phyloP scores from a whole-genome alignment of 2,888 invertebrate genomes.

The Dorcus hopei region DNA sequence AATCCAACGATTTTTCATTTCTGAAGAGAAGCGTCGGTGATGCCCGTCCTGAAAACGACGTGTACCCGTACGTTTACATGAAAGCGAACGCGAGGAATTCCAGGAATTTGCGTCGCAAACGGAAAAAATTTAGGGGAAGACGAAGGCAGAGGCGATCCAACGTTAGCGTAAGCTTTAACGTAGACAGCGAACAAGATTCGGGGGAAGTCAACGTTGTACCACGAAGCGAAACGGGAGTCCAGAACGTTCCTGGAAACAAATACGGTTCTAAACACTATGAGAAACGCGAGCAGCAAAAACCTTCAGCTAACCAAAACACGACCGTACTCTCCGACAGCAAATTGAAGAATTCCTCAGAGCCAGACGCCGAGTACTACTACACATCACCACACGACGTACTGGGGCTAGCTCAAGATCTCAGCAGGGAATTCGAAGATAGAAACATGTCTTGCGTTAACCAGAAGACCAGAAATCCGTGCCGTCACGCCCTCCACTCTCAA shows the following conservation, averaged over 20 bases:
- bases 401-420: conserved; percentile 22
- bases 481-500: not conserved
- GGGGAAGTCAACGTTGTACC: conserved; percentile 22
- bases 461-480: conserved; percentile 3
- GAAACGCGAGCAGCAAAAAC: conserved; percentile 12
- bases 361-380: conserved; percentile 24
- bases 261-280: conserved; percentile 14
- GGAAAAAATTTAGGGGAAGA: not conserved
- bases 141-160: conserved; percentile 10
- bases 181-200: conserved; percentile 14
- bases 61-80: conserved; percentile 26
- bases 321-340: not conserved
- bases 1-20: not conserved
- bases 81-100: not conserved
- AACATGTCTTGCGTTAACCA: conserved; percentile 14
- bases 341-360: not conserved
- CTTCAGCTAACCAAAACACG: not conserved
- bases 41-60: conserved; percentile 25
- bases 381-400: conserved; percentile 25
- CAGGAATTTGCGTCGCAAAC: not conserved
- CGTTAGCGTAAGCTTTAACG: conserved; percentile 13
- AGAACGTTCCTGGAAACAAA: conserved; percentile 23
- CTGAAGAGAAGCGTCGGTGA: conserved; percentile 5
- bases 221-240: conserved; percentile 19
- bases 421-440: conserved; percentile 7